A percentile compares a stretch with the other conserved stretches of the same genome.
These are phyloP conservation scores for Rhinoraja longicauda DNA, from an alignment of 2,797 vertebrate genomes.

Conservation along the genomic window DNA sequence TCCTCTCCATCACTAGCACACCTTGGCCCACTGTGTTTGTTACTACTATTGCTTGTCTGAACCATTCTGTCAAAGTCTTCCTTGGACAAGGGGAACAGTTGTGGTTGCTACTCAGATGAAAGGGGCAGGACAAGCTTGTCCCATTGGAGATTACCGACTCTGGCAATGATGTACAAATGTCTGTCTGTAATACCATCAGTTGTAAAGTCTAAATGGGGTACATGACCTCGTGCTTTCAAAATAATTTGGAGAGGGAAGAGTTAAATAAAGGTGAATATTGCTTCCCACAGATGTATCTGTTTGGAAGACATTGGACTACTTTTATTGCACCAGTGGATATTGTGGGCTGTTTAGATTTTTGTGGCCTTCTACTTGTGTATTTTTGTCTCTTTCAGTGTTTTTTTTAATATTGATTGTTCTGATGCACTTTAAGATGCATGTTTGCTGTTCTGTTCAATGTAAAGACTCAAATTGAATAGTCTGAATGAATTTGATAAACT, in stretches of 20 bases:
- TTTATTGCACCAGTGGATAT: neutral
- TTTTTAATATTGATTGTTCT: neutral
- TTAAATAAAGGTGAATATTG: conserved; percentile 4
- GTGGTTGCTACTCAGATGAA: no score
- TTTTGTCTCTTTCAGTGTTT: neutral
- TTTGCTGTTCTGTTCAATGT: neutral
- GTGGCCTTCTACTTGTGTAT: neutral
- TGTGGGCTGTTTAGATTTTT: neutral
- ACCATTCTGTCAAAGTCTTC: no score
- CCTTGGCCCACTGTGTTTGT: no score
- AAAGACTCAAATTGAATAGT: neutral
- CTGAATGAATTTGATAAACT: neutral
- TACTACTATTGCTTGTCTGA: no score
- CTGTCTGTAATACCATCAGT: neutral
- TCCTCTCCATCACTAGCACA: no score
- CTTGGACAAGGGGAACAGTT: no score
- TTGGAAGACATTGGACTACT: neutral
- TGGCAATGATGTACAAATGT: neutral
- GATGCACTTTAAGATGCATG: neutral
- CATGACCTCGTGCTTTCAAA: neutral
- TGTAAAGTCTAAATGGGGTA: neutral
- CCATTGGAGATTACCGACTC: neutral
- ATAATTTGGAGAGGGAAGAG: neutral
- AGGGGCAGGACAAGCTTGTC: neutral
- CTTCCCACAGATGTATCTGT: neutral